Evolutionary conservation across 2,797 vertebrate species (phyloP).

Genomic region (Heterohyrax brucei): DNA sequence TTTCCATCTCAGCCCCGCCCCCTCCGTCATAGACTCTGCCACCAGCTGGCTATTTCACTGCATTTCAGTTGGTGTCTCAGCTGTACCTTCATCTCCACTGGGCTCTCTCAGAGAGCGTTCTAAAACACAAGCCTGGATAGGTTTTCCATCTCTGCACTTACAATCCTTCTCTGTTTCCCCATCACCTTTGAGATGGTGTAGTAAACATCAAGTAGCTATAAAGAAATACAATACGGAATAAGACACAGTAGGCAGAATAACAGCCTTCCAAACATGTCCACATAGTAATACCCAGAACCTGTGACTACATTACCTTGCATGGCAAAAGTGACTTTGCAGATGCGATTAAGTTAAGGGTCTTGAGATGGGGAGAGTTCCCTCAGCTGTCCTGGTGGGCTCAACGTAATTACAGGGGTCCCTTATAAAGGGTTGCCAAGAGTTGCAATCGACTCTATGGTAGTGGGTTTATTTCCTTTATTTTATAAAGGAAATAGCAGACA

Average conservation of each 20-base stretch:
- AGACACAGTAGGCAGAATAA: background rate
- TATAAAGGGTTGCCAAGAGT: too few relatives aligned
- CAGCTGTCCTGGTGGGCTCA: background rate
- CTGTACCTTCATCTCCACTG: background rate
- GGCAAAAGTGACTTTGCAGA: background rate
- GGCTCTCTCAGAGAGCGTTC: background rate
- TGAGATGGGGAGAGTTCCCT: background rate
- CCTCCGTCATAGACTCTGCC: background rate
- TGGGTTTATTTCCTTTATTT: too few relatives aligned
- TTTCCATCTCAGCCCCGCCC: background rate
- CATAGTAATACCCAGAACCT: background rate
- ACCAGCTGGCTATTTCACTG: background rate
- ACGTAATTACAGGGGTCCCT: background rate
- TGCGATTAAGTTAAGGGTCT: background rate
- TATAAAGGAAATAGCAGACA: background rate
- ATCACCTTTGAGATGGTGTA: background rate
- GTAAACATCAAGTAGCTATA: background rate
- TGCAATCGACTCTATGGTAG: too few relatives aligned
- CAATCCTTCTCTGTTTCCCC: background rate
- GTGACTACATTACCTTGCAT: background rate
- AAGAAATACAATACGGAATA: constrained; percentile 26
- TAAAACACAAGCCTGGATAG: background rate
- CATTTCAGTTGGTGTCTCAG: background rate
- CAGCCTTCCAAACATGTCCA: background rate
- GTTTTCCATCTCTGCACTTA: background rate